These are phyloP conservation scores for Cyclura pinguis DNA, from an alignment of 2,797 vertebrate species.

Conservation along the genomic window DNA sequence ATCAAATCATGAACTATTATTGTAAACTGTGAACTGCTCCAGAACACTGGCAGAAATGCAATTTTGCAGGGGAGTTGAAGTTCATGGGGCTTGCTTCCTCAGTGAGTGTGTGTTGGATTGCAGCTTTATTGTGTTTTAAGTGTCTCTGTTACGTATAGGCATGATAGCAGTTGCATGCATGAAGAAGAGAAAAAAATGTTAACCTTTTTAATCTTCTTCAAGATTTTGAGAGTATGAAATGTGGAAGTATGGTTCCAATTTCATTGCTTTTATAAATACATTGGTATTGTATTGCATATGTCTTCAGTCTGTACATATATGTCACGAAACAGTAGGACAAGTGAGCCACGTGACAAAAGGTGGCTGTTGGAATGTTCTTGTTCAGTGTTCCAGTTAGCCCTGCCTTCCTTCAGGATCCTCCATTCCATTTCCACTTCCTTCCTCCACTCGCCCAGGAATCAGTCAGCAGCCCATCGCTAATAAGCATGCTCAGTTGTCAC, in stretches of 20 bases:
- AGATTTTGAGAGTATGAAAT: neutral
- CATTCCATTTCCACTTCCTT: neutral
- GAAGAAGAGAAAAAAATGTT: neutral
- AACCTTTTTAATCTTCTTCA: neutral
- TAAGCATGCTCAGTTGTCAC: neutral
- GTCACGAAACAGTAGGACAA: neutral
- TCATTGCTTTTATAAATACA: neutral
- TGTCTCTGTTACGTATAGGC: neutral
- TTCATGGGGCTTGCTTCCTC: no score
- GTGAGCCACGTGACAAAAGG: neutral
- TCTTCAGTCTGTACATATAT: no score
- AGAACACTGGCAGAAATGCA: neutral
- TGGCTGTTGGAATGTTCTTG: neutral
- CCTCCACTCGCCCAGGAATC: neutral
- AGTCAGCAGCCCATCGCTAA: neutral
- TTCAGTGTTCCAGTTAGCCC: neutral
- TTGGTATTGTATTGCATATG: no score
- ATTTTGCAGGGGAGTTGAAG: neutral
- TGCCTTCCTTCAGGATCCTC: neutral
- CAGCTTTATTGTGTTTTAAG: neutral
- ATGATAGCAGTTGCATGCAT: neutral
- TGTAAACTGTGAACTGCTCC: neutral
- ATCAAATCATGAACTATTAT: neutral
- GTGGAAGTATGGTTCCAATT: neutral
- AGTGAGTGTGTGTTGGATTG: no score